These are phyloP conservation scores for Harpalus rubripes DNA, from an alignment of 2,888 invertebrate species.

Conservation along the genomic window DNA sequence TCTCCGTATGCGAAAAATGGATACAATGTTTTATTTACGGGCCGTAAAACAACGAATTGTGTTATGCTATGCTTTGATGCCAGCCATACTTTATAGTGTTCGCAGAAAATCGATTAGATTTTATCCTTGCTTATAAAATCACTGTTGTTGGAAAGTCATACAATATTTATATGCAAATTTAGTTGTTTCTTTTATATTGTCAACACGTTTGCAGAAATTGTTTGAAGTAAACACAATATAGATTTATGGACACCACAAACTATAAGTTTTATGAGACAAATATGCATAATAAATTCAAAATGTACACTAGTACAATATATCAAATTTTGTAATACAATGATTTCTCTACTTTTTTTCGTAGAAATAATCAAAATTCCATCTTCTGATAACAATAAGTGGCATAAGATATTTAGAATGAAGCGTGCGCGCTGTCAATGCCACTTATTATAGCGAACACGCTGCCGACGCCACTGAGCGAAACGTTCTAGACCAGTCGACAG, in stretches of 20 bases:
- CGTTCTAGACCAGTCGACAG: no score
- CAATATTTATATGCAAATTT: slow-evolving; percentile 46
- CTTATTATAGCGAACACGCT: no score
- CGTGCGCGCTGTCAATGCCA: no score
- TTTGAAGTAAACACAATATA: slow-evolving; percentile 24
- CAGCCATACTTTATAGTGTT: slow-evolving; percentile 42
- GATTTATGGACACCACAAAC: background rate
- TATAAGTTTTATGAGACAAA: background rate
- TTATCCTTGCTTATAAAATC: slow-evolving; percentile 43
- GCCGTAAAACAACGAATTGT: slow-evolving; percentile 52
- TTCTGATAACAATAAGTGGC: no score
- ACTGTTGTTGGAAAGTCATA: slow-evolving; percentile 13
- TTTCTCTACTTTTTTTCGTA: no score
- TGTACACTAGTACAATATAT: background rate
- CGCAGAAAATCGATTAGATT: slow-evolving; percentile 30
- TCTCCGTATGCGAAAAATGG: slow-evolving; percentile 55
- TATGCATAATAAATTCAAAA: background rate
- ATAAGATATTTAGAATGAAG: no score
- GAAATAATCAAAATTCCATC: no score
- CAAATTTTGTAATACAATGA: no score
- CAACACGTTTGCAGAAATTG: slow-evolving; percentile 18
- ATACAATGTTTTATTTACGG: slow-evolving; percentile 56
- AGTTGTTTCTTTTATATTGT: slow-evolving; percentile 15
- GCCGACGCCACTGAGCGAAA: no score
- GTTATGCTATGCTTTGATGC: slow-evolving; percentile 37